phyloP scores from a whole-genome alignment of 2,113 vertebrate species.

The Ranitomeya imitator region DNA sequence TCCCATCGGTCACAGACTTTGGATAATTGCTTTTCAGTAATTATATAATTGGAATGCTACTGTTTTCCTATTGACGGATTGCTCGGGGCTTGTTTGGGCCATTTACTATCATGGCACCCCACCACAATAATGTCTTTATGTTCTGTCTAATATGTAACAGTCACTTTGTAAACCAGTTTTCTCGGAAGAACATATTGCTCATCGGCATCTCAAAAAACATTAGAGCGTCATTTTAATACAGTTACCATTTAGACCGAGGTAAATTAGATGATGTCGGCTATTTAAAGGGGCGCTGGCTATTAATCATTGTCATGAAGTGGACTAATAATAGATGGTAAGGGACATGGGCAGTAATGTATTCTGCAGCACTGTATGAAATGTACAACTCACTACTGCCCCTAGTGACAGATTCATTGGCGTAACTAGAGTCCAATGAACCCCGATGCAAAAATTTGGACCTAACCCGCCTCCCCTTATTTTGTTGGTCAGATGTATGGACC shows the following conservation, averaged over 20 bases:
- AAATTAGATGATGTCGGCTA: neutral
- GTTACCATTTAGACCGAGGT: neutral
- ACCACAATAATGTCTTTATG: slow-evolving; percentile 52
- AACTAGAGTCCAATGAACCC: too few relatives aligned
- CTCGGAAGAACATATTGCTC: slow-evolving; percentile 20
- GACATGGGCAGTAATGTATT: neutral
- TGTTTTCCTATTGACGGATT: slow-evolving; percentile 56
- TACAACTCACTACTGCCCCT: neutral
- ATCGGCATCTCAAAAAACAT: neutral
- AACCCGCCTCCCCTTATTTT: too few relatives aligned
- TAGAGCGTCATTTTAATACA: slow-evolving; percentile 4
- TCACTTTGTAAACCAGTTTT: slow-evolving; percentile 14
- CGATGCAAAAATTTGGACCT: too few relatives aligned
- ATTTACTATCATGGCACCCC: slow-evolving; percentile 55
- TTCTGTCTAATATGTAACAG: slow-evolving; percentile 37
- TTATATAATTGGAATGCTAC: slow-evolving; percentile 55
- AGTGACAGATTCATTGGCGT: neutral
- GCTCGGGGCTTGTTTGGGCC: slow-evolving; percentile 50
- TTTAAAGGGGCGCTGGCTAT: neutral
- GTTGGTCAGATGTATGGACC: too few relatives aligned
- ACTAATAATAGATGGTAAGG: neutral
- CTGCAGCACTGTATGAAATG: neutral
- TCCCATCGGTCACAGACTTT: slow-evolving; percentile 39
- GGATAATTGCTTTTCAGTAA: slow-evolving; percentile 51
- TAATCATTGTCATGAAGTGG: neutral